A percentile compares a stretch with the other conserved stretches of the same genome.
Evolutionary conservation across 2,888 invertebrate genomes (phyloP).

Genomic region (Synanthedon formicaeformis): DNA sequence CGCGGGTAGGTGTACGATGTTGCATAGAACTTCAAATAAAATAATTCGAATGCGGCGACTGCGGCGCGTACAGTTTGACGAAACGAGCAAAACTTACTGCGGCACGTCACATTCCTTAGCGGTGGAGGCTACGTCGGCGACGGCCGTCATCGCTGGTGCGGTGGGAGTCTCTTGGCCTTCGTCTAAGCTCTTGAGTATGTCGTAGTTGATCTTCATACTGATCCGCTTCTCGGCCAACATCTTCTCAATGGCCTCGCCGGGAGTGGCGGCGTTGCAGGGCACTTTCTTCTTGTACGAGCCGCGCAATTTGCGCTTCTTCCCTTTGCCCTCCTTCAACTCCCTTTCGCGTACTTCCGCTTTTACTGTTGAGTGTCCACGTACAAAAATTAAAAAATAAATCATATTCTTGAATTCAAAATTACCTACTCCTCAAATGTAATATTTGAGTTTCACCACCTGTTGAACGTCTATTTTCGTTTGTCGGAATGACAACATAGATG

Average conservation of each 20-base stretch:
- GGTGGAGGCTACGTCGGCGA: slow-evolving; percentile 11
- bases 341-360: slow-evolving; percentile 84
- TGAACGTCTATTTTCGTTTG: too few species aligned
- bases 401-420: too few species aligned
- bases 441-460: too few species aligned
- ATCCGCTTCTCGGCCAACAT: slow-evolving; percentile 95
- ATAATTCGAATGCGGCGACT: too few species aligned
- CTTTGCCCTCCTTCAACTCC: slow-evolving; percentile 89
- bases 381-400: too few species aligned
- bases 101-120: background rate
- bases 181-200: slow-evolving; percentile 88
- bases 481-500: too few species aligned
- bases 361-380: slow-evolving; percentile 50
- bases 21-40: too few species aligned
- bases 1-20: too few species aligned
- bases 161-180: slow-evolving; percentile 19
- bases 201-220: slow-evolving; percentile 97
- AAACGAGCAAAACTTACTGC: background rate
- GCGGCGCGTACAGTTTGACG: too few species aligned
- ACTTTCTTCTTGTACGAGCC: slow-evolving; percentile 73
- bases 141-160: slow-evolving; percentile 13
- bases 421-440: too few species aligned
- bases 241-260: slow-evolving; percentile 94
- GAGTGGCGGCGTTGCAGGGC: slow-evolving; percentile 74
- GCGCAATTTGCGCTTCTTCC: slow-evolving; percentile 82